Percentiles rank a stretch among this genome's conserved stretches.
Evolutionary conservation across 2,888 invertebrate species (phyloP).

Genomic region (Oligia latruncula): DNA sequence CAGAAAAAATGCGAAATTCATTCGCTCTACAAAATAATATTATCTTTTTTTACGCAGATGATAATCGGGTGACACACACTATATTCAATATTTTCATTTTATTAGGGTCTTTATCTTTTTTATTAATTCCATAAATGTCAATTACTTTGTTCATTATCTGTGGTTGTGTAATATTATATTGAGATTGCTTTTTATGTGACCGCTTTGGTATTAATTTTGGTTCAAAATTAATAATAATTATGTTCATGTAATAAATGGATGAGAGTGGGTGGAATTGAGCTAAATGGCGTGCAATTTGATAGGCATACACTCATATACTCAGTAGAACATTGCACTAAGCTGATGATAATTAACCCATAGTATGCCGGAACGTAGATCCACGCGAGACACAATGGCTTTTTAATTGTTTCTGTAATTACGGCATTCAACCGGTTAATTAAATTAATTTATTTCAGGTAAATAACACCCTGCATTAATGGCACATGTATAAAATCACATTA

Average conservation of each 20-base stretch:
- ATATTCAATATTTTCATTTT: constrained; percentile 31
- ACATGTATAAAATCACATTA: no score
- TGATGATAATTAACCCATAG: no score
- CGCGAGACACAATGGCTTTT: no score
- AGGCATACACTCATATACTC: not conserved
- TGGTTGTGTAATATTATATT: constrained; percentile 22
- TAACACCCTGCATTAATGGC: no score
- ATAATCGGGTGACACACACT: constrained; percentile 38
- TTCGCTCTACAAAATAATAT: not conserved
- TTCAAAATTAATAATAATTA: not conserved
- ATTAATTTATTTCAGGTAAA: no score
- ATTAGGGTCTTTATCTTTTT: constrained; percentile 39
- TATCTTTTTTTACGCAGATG: constrained; percentile 2
- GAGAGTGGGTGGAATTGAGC: not conserved
- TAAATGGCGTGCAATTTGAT: not conserved
- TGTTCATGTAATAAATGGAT: not conserved
- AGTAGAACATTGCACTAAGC: no score
- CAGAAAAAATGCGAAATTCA: not conserved
- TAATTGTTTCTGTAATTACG: no score
- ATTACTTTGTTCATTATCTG: constrained; percentile 15
- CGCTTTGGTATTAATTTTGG: constrained; percentile 4
- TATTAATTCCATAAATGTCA: constrained; percentile 49
- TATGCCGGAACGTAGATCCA: no score
- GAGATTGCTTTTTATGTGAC: constrained; percentile 19
- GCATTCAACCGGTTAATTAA: no score